Conservation (phyloP, 2,113 vertebrate genomes). For the Turnix velox region DNA sequence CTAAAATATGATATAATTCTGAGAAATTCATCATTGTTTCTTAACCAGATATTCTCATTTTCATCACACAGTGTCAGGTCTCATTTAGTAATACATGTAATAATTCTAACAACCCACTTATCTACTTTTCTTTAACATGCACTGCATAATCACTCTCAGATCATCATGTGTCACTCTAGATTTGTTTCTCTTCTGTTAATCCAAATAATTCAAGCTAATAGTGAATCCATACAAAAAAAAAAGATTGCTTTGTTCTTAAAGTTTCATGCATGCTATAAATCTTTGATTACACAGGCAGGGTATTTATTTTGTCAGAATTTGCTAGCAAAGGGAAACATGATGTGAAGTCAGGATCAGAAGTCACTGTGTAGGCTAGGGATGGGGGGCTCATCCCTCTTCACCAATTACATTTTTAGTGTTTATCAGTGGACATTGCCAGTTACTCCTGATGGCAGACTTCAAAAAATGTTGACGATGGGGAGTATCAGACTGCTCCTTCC, state of each 20-base stretch:
- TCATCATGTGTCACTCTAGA: constrained; percentile 21
- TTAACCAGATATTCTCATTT: constrained; percentile 52
- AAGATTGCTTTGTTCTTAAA: background rate
- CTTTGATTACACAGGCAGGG: background rate
- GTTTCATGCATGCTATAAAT: background rate
- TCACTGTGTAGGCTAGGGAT: background rate
- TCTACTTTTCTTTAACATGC: constrained; percentile 8
- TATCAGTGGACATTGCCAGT: background rate
- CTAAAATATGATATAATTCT: constrained; percentile 35
- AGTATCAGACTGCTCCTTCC: background rate
- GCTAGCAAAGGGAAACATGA: background rate
- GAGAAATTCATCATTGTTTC: constrained; percentile 55
- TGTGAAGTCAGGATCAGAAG: background rate
- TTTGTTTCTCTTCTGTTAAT: background rate
- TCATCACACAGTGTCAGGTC: constrained; percentile 23
- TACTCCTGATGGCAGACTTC: background rate
- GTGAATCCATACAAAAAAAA: background rate
- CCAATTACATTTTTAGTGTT: background rate
- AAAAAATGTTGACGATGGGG: background rate
- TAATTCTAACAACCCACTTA: constrained; percentile 26
- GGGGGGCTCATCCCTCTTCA: background rate
- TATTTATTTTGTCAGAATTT: background rate
- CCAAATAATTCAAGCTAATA: constrained; percentile 15
- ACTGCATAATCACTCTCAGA: constrained; percentile 9
- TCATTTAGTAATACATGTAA: constrained; percentile 50